Evolutionary conservation across 2,888 invertebrate genomes (phyloP).

Genomic region (Mellilla xanthometata): DNA sequence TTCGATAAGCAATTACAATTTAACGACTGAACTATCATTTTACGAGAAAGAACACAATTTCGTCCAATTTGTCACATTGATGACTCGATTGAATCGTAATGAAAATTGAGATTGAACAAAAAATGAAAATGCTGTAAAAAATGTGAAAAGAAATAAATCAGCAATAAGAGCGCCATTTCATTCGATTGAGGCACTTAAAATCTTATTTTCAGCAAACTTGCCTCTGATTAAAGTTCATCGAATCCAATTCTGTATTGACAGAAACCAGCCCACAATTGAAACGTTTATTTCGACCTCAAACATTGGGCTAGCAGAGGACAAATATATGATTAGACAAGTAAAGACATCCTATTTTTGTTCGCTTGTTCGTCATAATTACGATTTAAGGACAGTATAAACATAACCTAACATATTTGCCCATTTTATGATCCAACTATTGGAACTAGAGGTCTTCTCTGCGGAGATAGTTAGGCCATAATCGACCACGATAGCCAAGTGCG

Average conservation of each 20-base stretch:
- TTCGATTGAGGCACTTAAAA: neutral
- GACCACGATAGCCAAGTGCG: too few relatives aligned
- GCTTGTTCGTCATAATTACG: too few relatives aligned
- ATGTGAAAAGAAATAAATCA: neutral
- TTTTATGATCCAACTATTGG: too few relatives aligned
- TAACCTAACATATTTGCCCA: too few relatives aligned
- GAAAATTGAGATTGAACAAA: neutral
- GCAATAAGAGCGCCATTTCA: neutral
- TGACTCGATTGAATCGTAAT: neutral
- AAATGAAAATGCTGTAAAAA: neutral
- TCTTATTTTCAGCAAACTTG: conserved; percentile 2
- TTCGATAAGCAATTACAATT: too few relatives aligned
- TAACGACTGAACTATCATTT: too few relatives aligned
- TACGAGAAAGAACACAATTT: too few relatives aligned
- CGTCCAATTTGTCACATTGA: neutral
- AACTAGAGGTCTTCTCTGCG: too few relatives aligned
- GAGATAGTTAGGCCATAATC: too few relatives aligned
- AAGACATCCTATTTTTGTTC: too few relatives aligned
- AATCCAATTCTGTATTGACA: conserved; percentile 21
- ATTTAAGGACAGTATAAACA: too few relatives aligned
- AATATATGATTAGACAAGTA: too few relatives aligned
- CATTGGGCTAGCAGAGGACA: conserved; percentile 8
- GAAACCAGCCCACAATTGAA: conserved; percentile 17
- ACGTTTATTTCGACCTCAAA: conserved; percentile 18
- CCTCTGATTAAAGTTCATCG: conserved; percentile 15